Evolutionary conservation across 2,888 invertebrate genomes (phyloP), one percentile per base, ranked within the genome.

Genomic region (Troglohyphantes excavatus): DNA sequence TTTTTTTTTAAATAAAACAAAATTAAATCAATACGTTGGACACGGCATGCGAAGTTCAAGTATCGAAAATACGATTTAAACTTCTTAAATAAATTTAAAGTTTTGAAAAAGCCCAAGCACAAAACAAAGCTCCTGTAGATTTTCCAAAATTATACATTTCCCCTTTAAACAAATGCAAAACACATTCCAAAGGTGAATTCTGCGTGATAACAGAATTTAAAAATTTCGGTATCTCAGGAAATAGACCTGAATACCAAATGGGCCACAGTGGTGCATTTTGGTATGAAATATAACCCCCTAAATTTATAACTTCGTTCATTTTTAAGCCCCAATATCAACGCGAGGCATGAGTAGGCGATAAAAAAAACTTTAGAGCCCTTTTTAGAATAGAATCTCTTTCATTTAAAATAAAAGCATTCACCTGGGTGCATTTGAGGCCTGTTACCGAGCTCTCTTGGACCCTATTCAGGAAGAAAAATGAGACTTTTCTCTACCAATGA

Each of bases 321-420:
- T 53, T 53, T n/a, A 53, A 53, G 53, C n/a, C 2, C 13, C 17
- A n/a, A 53, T n/a, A 53, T 53, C 53, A 53, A n/a, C 53, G 53
- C 13, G n/a, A 59, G 33, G 61, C 72, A 82, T 82, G 70, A 70
- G 70, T 61, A 82, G 53, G 23, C 70, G 23, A 70, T 82, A 82
- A 84, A 84, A 75, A 43, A 33, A 53, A 75, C 39, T 84, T 84
- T 33, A 46, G 27, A 73, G 53, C 63, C 59, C 65, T 73, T 84
- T 84, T 73, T 43, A 73, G 83, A 53, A 26, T 67, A 29, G 61
- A 84, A 84, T 82, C 70, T 29, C 82, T 82, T 70, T 72, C 70
- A 70, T 75, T 84, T 75, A 84, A 84, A 75, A 61, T 23, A 75
- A 82, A 39, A 46, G 75, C 67, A 27, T 53, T 53, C 53, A n/a